phyloP scores from a whole-genome alignment of 2,888 invertebrate genomes.

The Pristionchus mayeri region DNA sequence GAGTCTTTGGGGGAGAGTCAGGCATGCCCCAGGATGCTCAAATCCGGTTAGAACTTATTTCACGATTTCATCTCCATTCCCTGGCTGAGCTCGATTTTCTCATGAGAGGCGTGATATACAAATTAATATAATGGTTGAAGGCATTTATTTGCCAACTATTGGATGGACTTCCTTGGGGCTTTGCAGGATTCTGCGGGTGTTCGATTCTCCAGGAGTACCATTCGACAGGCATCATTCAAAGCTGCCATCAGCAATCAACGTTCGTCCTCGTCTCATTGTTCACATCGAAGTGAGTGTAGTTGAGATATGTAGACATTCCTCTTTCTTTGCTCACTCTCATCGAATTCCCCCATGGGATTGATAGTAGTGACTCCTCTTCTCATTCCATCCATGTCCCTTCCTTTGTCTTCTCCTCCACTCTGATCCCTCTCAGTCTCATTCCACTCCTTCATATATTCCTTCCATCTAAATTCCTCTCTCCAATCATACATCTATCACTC shows the following conservation, averaged over 20 bases:
- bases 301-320: too few species aligned
- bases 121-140: too few species aligned
- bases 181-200: background rate
- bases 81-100: too few species aligned
- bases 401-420: conserved; percentile 24
- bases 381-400: background rate
- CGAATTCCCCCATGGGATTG: background rate
- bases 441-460: background rate
- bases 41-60: too few species aligned
- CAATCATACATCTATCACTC: background rate
- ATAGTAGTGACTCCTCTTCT: conserved; percentile 19
- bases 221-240: conserved; percentile 36
- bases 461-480: background rate
- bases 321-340: background rate
- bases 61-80: too few species aligned
- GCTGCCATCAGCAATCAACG: conserved; percentile 10
- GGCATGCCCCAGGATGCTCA: too few species aligned
- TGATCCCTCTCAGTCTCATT: background rate
- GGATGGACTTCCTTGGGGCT: too few species aligned
- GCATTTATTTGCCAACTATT: too few species aligned
- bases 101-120: too few species aligned
- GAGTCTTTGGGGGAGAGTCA: too few species aligned
- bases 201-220: conserved; percentile 10
- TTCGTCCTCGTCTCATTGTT: background rate
- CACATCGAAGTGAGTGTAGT: too few species aligned